These are phyloP conservation scores for Lepidurus packardi DNA, from an alignment of 1,140 invertebrate species.

Conservation along the genomic window DNA sequence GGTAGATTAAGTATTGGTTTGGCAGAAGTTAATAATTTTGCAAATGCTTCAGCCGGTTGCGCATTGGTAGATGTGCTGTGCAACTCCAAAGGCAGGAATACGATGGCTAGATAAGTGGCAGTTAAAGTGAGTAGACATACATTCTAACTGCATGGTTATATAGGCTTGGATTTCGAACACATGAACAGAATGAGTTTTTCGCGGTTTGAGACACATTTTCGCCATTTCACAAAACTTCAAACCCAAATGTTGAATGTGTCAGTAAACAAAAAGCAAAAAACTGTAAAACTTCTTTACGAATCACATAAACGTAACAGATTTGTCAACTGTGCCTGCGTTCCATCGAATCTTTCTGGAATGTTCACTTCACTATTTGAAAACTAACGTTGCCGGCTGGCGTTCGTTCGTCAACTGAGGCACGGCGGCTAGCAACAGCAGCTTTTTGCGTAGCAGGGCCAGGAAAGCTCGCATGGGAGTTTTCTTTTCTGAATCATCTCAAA, in stretches of 20 bases:
- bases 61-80: conserved; percentile 29
- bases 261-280: not conserved
- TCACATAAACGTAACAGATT: not conserved
- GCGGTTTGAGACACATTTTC: not conserved
- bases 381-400: not conserved
- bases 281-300: not conserved
- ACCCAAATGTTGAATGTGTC: not conserved
- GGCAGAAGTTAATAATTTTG: not conserved
- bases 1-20: not conserved
- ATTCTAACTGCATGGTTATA: conserved; percentile 11
- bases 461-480: not conserved
- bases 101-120: conserved; percentile 11
- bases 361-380: not conserved
- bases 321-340: not conserved
- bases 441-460: not conserved
- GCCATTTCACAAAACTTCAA: not conserved
- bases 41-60: conserved; percentile 23
- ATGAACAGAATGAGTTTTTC: conserved; percentile 1
- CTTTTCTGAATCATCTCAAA: not conserved
- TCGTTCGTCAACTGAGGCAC: not conserved
- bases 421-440: conserved; percentile 1
- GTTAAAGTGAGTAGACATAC: conserved; percentile 12
- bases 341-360: not conserved
- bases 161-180: conserved; percentile 11
- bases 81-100: conserved; percentile 27